Base-by-base conservation (phyloP, 2,888 invertebrate genomes). In the Onchidella celtica region DNA sequence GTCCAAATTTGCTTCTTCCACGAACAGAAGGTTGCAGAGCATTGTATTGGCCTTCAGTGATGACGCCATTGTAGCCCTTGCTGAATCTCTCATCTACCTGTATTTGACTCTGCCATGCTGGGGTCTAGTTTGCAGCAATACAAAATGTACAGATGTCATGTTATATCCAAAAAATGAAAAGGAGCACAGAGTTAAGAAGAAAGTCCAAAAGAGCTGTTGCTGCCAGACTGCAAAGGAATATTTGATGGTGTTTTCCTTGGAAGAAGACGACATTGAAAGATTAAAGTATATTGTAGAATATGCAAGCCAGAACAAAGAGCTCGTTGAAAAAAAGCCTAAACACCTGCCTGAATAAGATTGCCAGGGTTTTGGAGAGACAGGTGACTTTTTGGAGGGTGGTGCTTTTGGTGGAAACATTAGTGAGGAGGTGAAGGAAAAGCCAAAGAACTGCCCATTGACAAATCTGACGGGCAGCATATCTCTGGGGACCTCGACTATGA, bases 21-120 rank as follows among this genome's bases (percentile, higher is more conserved):
- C n/a, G n/a, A n/a, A n/a, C n/a, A n/a, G n/a, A n/a, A n/a, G n/a
- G n/a, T n/a, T n/a, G n/a, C n/a, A n/a, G n/a, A n/a, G n/a, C n/a
- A n/a, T n/a, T n/a, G n/a, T n/a, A n/a, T n/a, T n/a, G n/a, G n/a
- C n/a, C n/a, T n/a, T n/a, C n/a, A n/a, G n/a, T n/a, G n/a, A n/a
- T n/a, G n/a, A n/a, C n/a, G n/a, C n/a, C n/a, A n/a, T n/a, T n/a
- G n/a, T n/a, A n/a, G n/a, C n/a, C n/a, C n/a, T n/a, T n/a, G n/a
- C n/a, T n/a, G n/a, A n/a, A n/a, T n/a, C n/a, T n/a, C n/a, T n/a
- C n/a, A n/a, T n/a, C n/a, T 27, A 74, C 55, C 17, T 57, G 2
- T 32, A 24, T 32, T 1, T 74, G n/a, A 34, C 59, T 61, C 59
- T 3, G 9, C 74, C 74, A 34, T 74, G n/a, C n/a, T 74, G 74